Evolutionary conservation across 2,797 vertebrate species (phyloP).

Genomic region (Paedocypris micromegethes): DNA sequence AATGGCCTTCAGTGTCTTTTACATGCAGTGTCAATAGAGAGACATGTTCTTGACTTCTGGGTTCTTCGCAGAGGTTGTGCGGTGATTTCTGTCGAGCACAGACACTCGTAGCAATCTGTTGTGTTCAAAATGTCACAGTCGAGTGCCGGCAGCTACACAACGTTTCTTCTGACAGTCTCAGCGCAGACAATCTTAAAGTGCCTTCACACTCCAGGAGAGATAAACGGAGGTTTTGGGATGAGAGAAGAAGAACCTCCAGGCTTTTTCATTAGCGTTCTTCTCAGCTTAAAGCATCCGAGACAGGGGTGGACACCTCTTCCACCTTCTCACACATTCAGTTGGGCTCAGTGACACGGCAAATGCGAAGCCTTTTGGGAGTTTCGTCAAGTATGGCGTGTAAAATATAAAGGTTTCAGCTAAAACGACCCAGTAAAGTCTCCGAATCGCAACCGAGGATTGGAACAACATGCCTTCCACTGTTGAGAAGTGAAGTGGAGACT

Average conservation of each 20-base stretch:
- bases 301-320: conserved; percentile 3
- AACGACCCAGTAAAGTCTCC: not conserved
- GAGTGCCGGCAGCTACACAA: no score
- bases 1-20: no score
- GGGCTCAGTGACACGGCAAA: conserved; percentile 21
- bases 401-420: conserved; percentile 22
- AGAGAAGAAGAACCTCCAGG: not conserved
- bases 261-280: conserved; percentile 25
- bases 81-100: no score
- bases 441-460: no score
- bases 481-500: conserved; percentile 20
- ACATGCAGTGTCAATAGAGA: no score
- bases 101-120: no score
- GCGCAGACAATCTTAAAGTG: no score
- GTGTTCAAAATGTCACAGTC: no score
- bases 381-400: conserved; percentile 4
- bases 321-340: conserved; percentile 17
- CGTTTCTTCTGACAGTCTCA: no score
- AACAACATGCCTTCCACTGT: no score
- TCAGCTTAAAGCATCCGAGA: conserved; percentile 13
- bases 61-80: no score
- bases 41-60: no score
- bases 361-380: conserved; percentile 13
- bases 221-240: conserved; percentile 16
- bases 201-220: conserved; percentile 14